Conservation (phyloP, 2,113 vertebrate species). For the Plecturocebus donacophilus region DNA sequence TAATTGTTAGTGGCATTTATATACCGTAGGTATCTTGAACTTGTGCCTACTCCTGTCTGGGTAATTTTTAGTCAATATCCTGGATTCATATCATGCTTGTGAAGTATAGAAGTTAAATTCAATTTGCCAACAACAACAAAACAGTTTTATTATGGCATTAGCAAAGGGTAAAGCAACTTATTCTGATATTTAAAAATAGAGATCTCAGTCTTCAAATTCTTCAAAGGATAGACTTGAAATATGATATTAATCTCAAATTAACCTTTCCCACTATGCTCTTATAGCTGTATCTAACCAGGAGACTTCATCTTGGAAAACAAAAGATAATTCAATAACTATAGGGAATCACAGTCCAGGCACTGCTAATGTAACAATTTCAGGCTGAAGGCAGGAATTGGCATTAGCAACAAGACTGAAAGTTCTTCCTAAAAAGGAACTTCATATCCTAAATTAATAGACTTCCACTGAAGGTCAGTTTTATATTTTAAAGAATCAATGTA, state of each 20-base stretch:
- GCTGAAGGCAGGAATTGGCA: not conserved
- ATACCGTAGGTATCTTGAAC: not conserved
- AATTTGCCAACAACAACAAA: not conserved
- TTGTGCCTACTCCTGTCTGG: not conserved
- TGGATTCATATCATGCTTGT: not conserved
- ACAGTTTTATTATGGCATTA: not conserved
- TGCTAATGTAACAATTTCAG: not conserved
- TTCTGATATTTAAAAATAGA: not conserved
- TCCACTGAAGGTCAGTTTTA: not conserved
- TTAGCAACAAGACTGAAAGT: not conserved
- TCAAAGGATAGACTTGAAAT: constrained; percentile 17
- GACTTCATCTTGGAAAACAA: not conserved
- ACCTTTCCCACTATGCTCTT: not conserved
- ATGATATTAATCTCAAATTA: not conserved
- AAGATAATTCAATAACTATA: not conserved
- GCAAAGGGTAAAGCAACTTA: not conserved
- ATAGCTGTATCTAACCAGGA: not conserved
- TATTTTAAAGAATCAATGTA: not conserved
- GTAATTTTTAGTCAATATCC: constrained; percentile 11
- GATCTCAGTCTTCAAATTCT: not conserved
- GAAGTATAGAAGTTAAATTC: not conserved
- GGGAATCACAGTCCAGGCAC: not conserved
- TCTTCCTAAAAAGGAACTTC: not conserved
- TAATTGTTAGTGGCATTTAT: not conserved
- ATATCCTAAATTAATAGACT: not conserved